Base-by-base conservation (phyloP, 2,113 vertebrate genomes). In the Cathartes aura region DNA sequence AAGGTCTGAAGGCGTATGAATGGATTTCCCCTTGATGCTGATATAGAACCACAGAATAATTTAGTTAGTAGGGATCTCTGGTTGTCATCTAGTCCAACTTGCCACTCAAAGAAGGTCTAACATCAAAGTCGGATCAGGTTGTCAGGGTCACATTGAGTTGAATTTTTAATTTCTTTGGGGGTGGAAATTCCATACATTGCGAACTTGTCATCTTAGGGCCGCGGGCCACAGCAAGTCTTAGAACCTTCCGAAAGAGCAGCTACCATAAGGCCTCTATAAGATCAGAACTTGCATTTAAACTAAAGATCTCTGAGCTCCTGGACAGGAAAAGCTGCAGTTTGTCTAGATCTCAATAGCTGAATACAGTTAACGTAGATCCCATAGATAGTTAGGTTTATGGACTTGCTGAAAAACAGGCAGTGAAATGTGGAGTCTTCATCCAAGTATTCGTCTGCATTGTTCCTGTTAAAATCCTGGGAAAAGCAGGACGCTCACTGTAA, bases 201-300 rank as follows among this genome's bases (percentile, higher is more conserved):
- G 66, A 34, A 40, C 58, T 81, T 83, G n/a, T 42, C 30, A n/a
- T 56, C 15, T 59, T 36, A 34, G 40, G 27, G 56, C 48, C 26
- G 32, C 1, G 3, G 30, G 22, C 66, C 43, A 26, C 43, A 43
- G 30, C 64, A 50, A 60, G 40, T 70, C n/a, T 75, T 50, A 34
- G 23, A 60, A 91, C 40, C 32, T n/a, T 91, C 34, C 12, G n/a
- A 75, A 84, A 47, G 30, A 68, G n/a, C 30, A 89, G 34, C 36
- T 82, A 12, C n/a, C 1, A 0, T 53, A 67, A 88, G 32, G 36
- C 40, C 16, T 67, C 11, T 67, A 0, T n/a, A 59, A 81, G 45
- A 59, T 23, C 22, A 79, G 55, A 68, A 47, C 38, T 27, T 87
- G 53, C 11, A 20, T 78, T 79, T 71, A 45, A 79, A 47, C 16